These are phyloP conservation scores for Mormyrops attenuatus DNA, from an alignment of 2,797 vertebrate species.

Conservation along the genomic window DNA sequence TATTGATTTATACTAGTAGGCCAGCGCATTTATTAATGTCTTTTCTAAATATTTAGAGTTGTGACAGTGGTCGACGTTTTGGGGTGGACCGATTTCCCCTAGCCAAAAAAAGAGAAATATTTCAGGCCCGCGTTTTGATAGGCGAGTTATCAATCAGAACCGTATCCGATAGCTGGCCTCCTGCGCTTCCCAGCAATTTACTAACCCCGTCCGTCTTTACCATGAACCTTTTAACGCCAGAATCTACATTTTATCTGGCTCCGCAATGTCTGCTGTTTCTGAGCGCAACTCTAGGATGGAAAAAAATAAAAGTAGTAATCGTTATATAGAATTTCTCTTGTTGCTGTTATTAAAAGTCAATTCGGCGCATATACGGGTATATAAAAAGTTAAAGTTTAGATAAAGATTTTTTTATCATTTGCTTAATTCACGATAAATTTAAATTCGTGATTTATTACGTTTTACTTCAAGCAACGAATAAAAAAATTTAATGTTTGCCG, in stretches of 20 bases:
- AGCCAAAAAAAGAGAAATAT: constrained; percentile 22
- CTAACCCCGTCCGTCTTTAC: constrained; percentile 59
- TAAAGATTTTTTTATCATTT: background rate
- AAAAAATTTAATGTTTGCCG: background rate
- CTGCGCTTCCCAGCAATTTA: constrained; percentile 54
- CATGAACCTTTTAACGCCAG: constrained; percentile 79
- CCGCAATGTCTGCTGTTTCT: constrained; percentile 72
- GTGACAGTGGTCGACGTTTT: background rate
- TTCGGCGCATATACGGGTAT: background rate
- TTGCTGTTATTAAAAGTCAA: background rate
- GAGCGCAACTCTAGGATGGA: constrained; percentile 11
- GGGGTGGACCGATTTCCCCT: constrained; percentile 12
- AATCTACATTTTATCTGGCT: constrained; percentile 73
- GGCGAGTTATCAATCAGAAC: constrained; percentile 46
- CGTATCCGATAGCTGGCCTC: constrained; percentile 37
- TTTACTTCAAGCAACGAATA: background rate
- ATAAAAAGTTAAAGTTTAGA: background rate
- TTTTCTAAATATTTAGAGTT: background rate
- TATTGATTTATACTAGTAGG: constrained; percentile 7
- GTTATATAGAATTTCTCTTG: background rate
- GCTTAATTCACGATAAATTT: background rate
- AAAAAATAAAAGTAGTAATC: background rate
- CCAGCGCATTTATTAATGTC: background rate
- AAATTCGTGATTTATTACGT: background rate
- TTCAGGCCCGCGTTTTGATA: constrained; percentile 37